Percentiles rank a stretch among this genome's conserved stretches.
Conservation (phyloP, 2,113 vertebrate genomes). For the Ibidorhyncha struthersii region DNA sequence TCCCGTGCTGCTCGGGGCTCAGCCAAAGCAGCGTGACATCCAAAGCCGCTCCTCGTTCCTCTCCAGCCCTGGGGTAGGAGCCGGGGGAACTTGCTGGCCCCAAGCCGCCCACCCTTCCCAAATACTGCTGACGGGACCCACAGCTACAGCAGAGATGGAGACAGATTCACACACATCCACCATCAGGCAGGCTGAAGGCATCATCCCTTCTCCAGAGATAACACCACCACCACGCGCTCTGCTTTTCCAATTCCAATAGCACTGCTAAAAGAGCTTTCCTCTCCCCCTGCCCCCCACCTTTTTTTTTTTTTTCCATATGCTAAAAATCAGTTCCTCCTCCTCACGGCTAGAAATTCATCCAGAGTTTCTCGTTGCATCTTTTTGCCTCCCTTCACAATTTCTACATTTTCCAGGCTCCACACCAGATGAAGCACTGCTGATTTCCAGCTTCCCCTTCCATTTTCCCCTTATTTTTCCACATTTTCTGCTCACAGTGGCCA, state of each 20-base stretch:
- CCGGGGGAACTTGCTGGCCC: neutral
- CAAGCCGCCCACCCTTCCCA: rapidly evolving
- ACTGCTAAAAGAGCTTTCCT: neutral
- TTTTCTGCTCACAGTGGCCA: neutral
- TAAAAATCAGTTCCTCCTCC: neutral
- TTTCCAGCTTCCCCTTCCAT: neutral
- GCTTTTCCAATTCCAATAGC: neutral
- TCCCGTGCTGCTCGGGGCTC: neutral
- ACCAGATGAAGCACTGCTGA: neutral
- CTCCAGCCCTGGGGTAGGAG: neutral
- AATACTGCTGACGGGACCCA: neutral
- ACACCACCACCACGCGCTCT: neutral
- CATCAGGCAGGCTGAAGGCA: neutral
- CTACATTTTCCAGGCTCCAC: neutral
- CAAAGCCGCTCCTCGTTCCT: neutral
- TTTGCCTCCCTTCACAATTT: neutral
- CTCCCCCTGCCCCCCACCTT: rapidly evolving
- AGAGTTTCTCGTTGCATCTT: neutral
- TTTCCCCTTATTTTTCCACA: neutral
- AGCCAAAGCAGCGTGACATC: rapidly evolving
- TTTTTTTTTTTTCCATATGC: neutral
- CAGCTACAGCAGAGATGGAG: rapidly evolving
- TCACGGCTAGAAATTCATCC: neutral
- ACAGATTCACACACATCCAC: neutral
- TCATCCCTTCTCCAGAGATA: neutral